These are phyloP conservation scores for Drosophila pruinosa DNA, from an alignment of 1,140 invertebrate species.

Conservation along the genomic window DNA sequence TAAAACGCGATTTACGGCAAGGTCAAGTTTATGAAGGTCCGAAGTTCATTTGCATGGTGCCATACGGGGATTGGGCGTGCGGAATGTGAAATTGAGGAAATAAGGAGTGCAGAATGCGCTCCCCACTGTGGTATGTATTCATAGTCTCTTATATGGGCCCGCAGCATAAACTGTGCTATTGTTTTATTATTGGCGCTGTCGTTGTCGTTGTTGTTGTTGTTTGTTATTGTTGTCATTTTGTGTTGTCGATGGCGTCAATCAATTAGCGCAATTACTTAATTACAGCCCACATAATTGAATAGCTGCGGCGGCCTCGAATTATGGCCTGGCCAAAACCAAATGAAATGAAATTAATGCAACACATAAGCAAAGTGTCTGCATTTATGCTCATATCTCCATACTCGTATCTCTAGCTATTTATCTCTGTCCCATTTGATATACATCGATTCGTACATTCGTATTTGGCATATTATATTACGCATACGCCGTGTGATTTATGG, in stretches of 20 bases:
- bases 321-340: slow-evolving; percentile 35
- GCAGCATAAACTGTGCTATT: slow-evolving; percentile 47
- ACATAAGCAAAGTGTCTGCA: slow-evolving; percentile 17
- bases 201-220: slow-evolving; percentile 5
- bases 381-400: slow-evolving; percentile 3
- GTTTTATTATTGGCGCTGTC: not conserved
- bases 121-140: not conserved
- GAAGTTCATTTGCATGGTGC: slow-evolving; percentile 69
- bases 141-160: not conserved
- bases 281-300: slow-evolving; percentile 74
- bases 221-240: not conserved
- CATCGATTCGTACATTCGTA: not conserved
- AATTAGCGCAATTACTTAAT: slow-evolving; percentile 80
- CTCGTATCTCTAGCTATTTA: slow-evolving; percentile 11
- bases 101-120: slow-evolving; percentile 20
- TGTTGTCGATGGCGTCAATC: slow-evolving; percentile 57
- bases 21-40: slow-evolving; percentile 78
- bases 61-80: not conserved
- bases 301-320: slow-evolving; percentile 25
- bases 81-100: not conserved
- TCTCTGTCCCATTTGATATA: slow-evolving; percentile 2
- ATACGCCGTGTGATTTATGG: slow-evolving; percentile 53
- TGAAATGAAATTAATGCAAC: slow-evolving; percentile 32
- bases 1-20: slow-evolving; percentile 77
- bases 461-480: slow-evolving; percentile 45